Conservation (phyloP, 2,888 invertebrate species). For the Archips xylosteana region DNA sequence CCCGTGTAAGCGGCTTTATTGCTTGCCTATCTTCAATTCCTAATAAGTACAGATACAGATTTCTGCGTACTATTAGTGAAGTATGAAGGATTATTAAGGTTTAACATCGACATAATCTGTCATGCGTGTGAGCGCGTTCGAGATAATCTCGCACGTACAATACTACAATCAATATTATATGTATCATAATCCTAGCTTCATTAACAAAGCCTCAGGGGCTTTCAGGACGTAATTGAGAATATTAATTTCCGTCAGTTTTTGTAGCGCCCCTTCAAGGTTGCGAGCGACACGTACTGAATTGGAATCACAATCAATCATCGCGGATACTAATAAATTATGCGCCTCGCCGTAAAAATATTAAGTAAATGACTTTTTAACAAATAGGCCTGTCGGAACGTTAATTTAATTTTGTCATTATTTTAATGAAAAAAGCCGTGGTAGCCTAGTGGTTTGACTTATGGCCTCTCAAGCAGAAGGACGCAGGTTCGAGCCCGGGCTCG, state of each 20-base stretch:
- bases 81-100: slow-evolving; percentile 29
- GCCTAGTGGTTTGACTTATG: too few species aligned
- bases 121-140: slow-evolving; percentile 11
- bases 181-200: slow-evolving; percentile 18
- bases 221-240: slow-evolving; percentile 19
- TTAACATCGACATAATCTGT: slow-evolving; percentile 33
- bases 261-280: slow-evolving; percentile 12
- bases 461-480: too few species aligned
- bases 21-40: not conserved
- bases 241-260: slow-evolving; percentile 40
- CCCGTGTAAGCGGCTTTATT: not conserved
- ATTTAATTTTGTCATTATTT: slow-evolving; percentile 2
- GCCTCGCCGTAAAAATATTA: slow-evolving; percentile 5
- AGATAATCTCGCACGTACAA: slow-evolving; percentile 20
- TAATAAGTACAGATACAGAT: slow-evolving; percentile 10
- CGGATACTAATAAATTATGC: slow-evolving; percentile 25
- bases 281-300: slow-evolving; percentile 27
- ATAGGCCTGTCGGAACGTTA: slow-evolving; percentile 9
- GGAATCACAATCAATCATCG: slow-evolving; percentile 32
- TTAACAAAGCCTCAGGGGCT: slow-evolving; percentile 25
- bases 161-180: slow-evolving; percentile 30
- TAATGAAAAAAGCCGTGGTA: not conserved
- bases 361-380: slow-evolving; percentile 23
- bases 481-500: too few species aligned
- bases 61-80: slow-evolving; percentile 5